These are phyloP conservation scores for Laticauda colubrina DNA, from an alignment of 2,113 vertebrate species.

Conservation along the genomic window DNA sequence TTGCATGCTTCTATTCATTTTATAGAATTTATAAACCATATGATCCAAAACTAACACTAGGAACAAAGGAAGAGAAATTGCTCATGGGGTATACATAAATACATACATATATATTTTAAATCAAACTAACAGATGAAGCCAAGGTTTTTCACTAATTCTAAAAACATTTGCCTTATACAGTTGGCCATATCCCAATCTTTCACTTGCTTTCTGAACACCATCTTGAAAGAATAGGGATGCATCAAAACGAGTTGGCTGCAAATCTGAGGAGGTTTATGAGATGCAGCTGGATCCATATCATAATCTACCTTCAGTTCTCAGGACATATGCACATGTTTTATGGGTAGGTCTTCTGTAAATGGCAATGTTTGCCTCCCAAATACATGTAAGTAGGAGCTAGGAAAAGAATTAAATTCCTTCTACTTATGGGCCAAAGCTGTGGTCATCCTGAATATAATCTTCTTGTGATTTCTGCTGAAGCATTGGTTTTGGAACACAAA, in stretches of 20 bases:
- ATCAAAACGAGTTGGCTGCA: neutral
- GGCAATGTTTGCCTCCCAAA: neutral
- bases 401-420: neutral
- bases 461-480: neutral
- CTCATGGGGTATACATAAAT: neutral
- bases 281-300: neutral
- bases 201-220: neutral
- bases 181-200: neutral
- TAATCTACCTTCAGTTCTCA: neutral
- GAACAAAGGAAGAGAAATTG: neutral
- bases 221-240: neutral
- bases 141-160: neutral
- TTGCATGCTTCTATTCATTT: neutral
- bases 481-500: neutral
- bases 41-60: neutral
- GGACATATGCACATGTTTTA: neutral
- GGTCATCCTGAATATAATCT: too few species aligned
- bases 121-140: neutral
- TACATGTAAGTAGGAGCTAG: neutral
- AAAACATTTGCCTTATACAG: neutral
- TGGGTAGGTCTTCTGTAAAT: neutral
- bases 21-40: neutral
- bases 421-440: neutral
- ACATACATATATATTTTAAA: neutral
- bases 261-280: neutral